Evolutionary conservation across 2,797 vertebrate species (phyloP), one percentile per base, ranked within the genome.

Genomic region (Sebastiscus albofasciatus): DNA sequence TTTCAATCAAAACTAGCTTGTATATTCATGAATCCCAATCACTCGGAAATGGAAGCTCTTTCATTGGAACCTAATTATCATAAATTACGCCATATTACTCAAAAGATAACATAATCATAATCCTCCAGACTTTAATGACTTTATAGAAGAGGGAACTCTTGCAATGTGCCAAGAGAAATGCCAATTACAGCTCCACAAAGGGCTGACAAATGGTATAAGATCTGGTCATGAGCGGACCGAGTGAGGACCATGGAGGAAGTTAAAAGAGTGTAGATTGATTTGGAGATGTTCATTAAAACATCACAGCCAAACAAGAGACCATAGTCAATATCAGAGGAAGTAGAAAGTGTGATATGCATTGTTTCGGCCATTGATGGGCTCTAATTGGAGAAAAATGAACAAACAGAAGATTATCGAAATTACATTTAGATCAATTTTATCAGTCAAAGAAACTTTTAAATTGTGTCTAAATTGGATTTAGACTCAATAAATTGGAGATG

Each of bases 31-130:
- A 74, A 59, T 72, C 31, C 46, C 49, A 73, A 75, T 75, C 66
- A 72, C 69, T 81, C 22, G 20, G 26, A 26, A 72, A 69, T 67
- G 59, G 49, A 70, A 65, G 27, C 36, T 55, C 54, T 76, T 84
- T 75, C 36, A 82, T 59, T 72, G 66, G 58, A 79, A 75, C 67
- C 77, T 68, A 58, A 81, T 83, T 79, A 77, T 77, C 61, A 76
- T 71, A 31, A 83, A 87, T 85, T 71, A 72, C 39, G 61, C 29
- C 27, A 26, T 58, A 81, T 77, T 75, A 84, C 81, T 65, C 46
- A 59, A 34, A 10, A 10, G 65, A 59, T 72, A 86, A 74, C 27
- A 52, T 55, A 72, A 83, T 82, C 58, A 77, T 65, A 84, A 75
- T 75, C 36, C 65, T 72, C 27, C 54, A 72, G 18, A 59, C 49